Conservation (phyloP, 2,113 vertebrate species). For the Hystrix cristata region DNA sequence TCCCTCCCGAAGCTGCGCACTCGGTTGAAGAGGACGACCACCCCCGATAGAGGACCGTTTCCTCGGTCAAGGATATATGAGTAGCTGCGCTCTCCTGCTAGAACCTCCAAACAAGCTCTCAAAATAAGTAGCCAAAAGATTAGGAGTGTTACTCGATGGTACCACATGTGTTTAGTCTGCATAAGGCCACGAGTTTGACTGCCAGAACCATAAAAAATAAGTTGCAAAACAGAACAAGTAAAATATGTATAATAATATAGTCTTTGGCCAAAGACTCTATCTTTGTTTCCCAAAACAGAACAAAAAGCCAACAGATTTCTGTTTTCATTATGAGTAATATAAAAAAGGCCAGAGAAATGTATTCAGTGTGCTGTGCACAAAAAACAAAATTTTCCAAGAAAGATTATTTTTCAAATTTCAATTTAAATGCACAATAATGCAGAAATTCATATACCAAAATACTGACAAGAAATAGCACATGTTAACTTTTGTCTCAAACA, state of each 20-base stretch:
- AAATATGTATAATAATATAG: neutral
- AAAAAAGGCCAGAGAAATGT: neutral
- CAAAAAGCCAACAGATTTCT: conserved; percentile 36
- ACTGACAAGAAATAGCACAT: neutral
- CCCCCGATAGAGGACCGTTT: no score
- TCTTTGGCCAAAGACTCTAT: neutral
- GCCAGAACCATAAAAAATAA: conserved; percentile 55
- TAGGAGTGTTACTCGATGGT: neutral
- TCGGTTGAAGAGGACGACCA: no score
- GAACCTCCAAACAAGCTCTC: no score
- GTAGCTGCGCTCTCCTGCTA: no score
- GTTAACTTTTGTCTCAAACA: neutral
- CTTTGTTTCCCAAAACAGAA: neutral
- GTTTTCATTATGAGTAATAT: neutral
- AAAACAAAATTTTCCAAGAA: neutral
- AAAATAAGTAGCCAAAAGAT: neutral
- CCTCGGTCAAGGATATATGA: no score
- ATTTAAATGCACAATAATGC: conserved; percentile 14
- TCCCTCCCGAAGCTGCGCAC: no score
- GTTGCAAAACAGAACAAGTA: conserved; percentile 67
- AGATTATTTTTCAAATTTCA: neutral
- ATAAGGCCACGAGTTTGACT: neutral
- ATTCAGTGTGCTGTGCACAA: no score
- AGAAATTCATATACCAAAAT: conserved; percentile 26
- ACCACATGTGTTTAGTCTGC: neutral